phyloP scores from a whole-genome alignment of 1,140 invertebrate genomes.

The Hypsibius dujardini region DNA sequence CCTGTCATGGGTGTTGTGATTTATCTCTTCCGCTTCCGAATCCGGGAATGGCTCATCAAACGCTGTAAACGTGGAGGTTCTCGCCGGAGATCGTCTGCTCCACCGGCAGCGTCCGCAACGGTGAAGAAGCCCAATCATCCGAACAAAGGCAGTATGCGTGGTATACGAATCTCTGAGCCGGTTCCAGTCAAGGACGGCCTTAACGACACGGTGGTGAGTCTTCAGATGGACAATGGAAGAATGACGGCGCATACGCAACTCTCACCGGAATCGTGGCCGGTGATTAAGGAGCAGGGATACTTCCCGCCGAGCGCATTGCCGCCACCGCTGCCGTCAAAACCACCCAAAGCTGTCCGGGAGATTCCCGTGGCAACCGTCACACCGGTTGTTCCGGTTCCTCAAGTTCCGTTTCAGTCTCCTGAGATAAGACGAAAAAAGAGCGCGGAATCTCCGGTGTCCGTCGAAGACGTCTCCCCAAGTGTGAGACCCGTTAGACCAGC shows the following conservation, averaged over 20 bases:
- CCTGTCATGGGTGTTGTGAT: background rate
- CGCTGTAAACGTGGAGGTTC: background rate
- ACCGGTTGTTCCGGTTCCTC: too few species aligned
- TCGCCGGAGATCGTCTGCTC: background rate
- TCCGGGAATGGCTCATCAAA: background rate
- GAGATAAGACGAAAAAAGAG: background rate
- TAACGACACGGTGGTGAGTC: background rate
- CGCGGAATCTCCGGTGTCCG: background rate
- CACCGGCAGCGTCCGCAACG: background rate
- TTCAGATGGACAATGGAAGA: background rate
- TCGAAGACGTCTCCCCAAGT: background rate
- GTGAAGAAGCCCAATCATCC: background rate
- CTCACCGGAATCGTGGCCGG: background rate
- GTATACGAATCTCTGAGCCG: background rate
- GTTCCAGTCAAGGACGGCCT: background rate
- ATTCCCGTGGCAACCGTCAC: background rate
- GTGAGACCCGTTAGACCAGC: background rate
- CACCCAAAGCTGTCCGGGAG: conserved; percentile 13
- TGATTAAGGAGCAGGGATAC: background rate
- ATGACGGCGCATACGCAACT: background rate
- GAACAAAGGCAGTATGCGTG: background rate
- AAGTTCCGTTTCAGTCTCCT: too few species aligned
- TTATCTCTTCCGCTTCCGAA: background rate
- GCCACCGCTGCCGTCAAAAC: conserved; percentile 1
- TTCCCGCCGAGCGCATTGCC: background rate